A percentile compares a stretch with the other conserved stretches of the same genome.
Evolutionary conservation across 2,113 vertebrate genomes (phyloP).

Genomic region (Laticauda colubrina): DNA sequence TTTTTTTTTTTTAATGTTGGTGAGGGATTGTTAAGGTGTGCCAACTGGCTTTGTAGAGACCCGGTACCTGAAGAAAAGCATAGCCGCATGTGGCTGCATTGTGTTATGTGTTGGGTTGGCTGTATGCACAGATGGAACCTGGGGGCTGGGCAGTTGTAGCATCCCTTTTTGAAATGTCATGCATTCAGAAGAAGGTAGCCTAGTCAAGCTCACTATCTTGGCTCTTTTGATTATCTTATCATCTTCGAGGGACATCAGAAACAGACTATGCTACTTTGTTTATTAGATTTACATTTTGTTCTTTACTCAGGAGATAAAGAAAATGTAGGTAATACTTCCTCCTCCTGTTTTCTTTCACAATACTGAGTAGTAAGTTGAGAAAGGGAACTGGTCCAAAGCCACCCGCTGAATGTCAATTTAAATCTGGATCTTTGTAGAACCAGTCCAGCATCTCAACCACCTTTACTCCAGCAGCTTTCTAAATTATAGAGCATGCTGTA

Average conservation of each 20-base stretch:
- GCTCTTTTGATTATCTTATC: background rate
- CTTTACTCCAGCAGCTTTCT: background rate
- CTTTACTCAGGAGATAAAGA: background rate
- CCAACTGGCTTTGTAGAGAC: background rate
- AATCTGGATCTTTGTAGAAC: background rate
- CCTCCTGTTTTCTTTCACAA: background rate
- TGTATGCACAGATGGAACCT: background rate
- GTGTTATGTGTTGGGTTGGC: background rate
- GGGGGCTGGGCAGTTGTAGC: background rate
- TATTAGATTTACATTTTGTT: background rate
- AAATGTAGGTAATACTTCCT: background rate
- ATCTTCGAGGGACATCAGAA: background rate
- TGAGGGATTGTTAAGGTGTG: background rate
- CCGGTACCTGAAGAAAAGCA: background rate
- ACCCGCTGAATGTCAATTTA: background rate
- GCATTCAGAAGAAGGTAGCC: background rate
- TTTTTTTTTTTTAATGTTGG: background rate
- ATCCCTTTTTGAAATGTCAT: background rate
- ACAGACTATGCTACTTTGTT: background rate
- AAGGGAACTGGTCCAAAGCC: background rate
- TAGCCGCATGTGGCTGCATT: background rate
- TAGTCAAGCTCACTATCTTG: background rate
- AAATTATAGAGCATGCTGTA: background rate
- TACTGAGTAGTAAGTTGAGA: background rate
- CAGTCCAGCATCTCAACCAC: background rate